A percentile compares a stretch with the other conserved stretches of the same genome.
Evolutionary conservation across 2,797 vertebrate species (phyloP).

Genomic region (Orientallactaga sibirica): DNA sequence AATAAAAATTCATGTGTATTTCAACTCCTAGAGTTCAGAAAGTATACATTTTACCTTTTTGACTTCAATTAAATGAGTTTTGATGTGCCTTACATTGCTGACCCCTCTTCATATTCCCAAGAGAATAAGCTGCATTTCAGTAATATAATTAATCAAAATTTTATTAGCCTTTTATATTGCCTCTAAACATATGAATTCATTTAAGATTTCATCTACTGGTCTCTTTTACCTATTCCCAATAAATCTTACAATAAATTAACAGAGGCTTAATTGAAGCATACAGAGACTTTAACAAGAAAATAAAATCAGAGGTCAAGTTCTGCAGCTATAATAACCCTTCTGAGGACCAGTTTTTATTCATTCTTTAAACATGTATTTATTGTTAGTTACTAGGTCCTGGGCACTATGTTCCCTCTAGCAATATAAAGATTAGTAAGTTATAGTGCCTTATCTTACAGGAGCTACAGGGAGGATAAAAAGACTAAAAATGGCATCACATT

Average conservation of each 20-base stretch:
- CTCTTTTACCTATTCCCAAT: not conserved
- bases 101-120: not conserved
- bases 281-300: slow-evolving; percentile 47
- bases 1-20: slow-evolving; percentile 20
- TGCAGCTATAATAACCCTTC: not conserved
- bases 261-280: slow-evolving; percentile 24
- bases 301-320: slow-evolving; percentile 1
- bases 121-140: slow-evolving; percentile 39
- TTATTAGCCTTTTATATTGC: not conserved
- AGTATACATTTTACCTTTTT: slow-evolving; percentile 30
- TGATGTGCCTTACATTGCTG: not conserved
- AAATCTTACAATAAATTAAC: slow-evolving; percentile 35
- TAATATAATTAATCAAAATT: slow-evolving; percentile 12
- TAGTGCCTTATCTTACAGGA: not conserved
- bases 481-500: not conserved
- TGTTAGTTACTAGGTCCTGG: not conserved
- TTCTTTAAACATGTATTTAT: not conserved
- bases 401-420: not conserved
- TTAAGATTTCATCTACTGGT: slow-evolving; percentile 17
- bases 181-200: slow-evolving; percentile 54
- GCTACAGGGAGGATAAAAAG: not conserved
- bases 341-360: not conserved
- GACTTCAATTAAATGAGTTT: slow-evolving; percentile 39
- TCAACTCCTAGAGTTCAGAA: slow-evolving; percentile 49
- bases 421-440: not conserved